Evolutionary conservation across 2,797 vertebrate genomes (phyloP), one percentile per base, ranked within the genome.

Genomic region (Sarcoramphus papa): DNA sequence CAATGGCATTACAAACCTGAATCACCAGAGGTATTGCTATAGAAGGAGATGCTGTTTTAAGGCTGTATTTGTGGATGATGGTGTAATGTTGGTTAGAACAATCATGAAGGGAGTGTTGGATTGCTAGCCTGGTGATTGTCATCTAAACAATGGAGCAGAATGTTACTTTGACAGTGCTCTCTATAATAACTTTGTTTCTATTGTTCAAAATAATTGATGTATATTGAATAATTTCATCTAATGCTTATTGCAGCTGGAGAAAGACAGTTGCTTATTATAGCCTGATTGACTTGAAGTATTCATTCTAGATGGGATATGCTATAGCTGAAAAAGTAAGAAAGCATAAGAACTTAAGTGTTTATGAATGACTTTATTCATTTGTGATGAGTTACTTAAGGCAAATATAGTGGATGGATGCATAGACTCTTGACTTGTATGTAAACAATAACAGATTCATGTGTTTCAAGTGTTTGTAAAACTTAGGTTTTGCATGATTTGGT

Each of bases 161-260:
- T 62, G n/a, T 83, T 53, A n/a, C 81, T 77, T 56, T 56, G 80
- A 54, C 88, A 72, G 67, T 53, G 56, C n/a, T 77, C 48, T 75
- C 70, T 30, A 20, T 9, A 54, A 31, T 51, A 81, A 67, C 30
- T 95, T 75, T 64, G 43, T 77, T 94, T 84, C 88, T 64, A 9
- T 93, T 96, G 56, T 95, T 88, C 70, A 62, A 33, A 96, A 64
- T 85, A 90, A 87, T 85, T 92, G 51, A 77, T 64, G 76, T 30
- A 65, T 95, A 91, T 84, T 31, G 60, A 72, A 93, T 85, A 85
- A 85, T 91, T 95, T 81, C 31, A 33, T 73, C 30, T 37, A 45
- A 43, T 37, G 31, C 2, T 1, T 47, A 14, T 65, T 92, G 81
- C 86, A 87, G 56, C 73, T 93, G 56, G 60, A 85, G 68, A 68